Evolutionary conservation across 2,113 vertebrate species (phyloP), one percentile per base, ranked within the genome.

Genomic region (Odontophorus gujanensis): DNA sequence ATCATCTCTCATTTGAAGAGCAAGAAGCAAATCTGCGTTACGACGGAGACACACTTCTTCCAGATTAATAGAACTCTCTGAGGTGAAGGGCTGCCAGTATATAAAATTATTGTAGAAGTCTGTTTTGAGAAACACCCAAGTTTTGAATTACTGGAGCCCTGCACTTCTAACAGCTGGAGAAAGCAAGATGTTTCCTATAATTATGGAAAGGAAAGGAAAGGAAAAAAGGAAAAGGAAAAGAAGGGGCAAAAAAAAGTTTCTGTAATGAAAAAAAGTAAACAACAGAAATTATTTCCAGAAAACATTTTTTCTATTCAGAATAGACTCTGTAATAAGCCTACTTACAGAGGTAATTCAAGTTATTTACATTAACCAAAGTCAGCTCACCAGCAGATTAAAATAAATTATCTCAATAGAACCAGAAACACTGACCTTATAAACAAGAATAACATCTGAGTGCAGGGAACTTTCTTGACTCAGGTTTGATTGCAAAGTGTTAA

Each of bases 51-150:
- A 51, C 0, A 0, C 9, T 76, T 90, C 45, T 91, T 76, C 53
- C 40, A 63, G 45, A 76, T 9, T 50, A 62, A 61, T 5, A 67
- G 63, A 89, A 51, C 19, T 73, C 38, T 34, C 25, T 17, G 57
- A 57, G 25, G 17, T 75, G 34, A 28, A 68, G 18, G 2, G 4
- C 53, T 69, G n/a, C 43, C 69, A 48, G 11, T 76, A 19, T 9
- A 12, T 36, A 48, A 47, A 75, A 51, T 47, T 61, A 22, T 84
- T 79, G 42, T 9, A 62, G 81, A 77, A 73, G n/a, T 47, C 85
- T 82, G 26, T 51, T 81, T 79, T 76, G 58, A 89, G 89, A 94
- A 94, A 53, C 47, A 51, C 15, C 11, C 62, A 87, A 25, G 36
- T 61, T 92, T 79, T 30, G 21, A 76, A n/a, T 42, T 66, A n/a